Evolutionary conservation across 2,888 invertebrate species (phyloP).

Genomic region (Cosmopolites sordidus): DNA sequence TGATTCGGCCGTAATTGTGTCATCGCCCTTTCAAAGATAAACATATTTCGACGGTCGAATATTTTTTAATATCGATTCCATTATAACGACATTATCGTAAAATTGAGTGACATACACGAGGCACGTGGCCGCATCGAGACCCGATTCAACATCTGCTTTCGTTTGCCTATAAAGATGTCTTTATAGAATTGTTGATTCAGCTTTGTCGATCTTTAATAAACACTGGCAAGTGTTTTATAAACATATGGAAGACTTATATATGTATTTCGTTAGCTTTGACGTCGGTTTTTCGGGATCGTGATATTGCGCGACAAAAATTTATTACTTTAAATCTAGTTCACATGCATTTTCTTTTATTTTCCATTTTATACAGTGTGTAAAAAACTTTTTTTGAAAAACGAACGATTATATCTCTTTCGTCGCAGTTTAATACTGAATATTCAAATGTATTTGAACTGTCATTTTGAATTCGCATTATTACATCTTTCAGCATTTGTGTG

Average conservation of each 20-base stretch:
- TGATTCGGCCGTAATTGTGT: conserved; percentile 1
- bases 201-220: conserved; percentile 32
- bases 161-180: conserved; percentile 31
- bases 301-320: no score
- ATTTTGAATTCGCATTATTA: no score
- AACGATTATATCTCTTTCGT: no score
- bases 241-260: conserved; percentile 23
- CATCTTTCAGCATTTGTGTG: no score
- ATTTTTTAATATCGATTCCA: conserved; percentile 12
- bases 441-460: no score
- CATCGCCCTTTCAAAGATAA: conserved; percentile 3
- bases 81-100: conserved; percentile 22
- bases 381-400: no score
- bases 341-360: no score
- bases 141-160: conserved; percentile 25
- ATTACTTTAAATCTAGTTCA: no score
- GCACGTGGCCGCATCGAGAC: conserved; percentile 5
- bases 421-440: no score
- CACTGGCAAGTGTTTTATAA: conserved; percentile 34
- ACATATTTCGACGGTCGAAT: neutral
- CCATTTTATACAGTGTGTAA: no score
- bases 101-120: conserved; percentile 18
- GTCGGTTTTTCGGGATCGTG: no score
- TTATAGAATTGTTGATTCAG: conserved; percentile 34
- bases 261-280: neutral